phyloP scores from a whole-genome alignment of 2,888 invertebrate species.

The Ernsta delagoae region DNA sequence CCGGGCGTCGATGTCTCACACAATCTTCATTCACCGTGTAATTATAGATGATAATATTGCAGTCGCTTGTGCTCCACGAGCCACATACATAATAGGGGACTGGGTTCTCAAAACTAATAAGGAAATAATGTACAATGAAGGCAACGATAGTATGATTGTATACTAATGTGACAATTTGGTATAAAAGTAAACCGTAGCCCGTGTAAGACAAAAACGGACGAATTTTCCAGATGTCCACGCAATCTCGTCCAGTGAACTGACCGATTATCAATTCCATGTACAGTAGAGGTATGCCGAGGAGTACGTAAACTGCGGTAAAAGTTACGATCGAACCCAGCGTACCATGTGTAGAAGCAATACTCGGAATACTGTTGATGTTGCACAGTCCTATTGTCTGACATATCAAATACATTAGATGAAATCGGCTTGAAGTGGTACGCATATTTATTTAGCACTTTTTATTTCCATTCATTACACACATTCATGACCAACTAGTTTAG shows the following conservation, averaged over 20 bases:
- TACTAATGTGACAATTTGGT: slow-evolving; percentile 57
- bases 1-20: slow-evolving; percentile 46
- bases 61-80: slow-evolving; percentile 55
- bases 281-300: slow-evolving; percentile 66
- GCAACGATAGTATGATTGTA: slow-evolving; percentile 58
- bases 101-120: slow-evolving; percentile 70
- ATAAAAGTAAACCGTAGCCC: slow-evolving; percentile 61
- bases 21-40: slow-evolving; percentile 68
- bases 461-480: too few relatives aligned
- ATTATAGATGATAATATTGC: slow-evolving; percentile 59
- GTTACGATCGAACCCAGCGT: slow-evolving; percentile 55
- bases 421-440: slow-evolving; percentile 38
- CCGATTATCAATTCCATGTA: slow-evolving; percentile 72
- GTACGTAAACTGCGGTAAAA: slow-evolving; percentile 49
- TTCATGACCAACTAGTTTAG: neutral
- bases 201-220: slow-evolving; percentile 65
- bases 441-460: neutral
- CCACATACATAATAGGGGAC: slow-evolving; percentile 68
- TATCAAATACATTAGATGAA: slow-evolving; percentile 54
- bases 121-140: slow-evolving; percentile 67
- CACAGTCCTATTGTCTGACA: slow-evolving; percentile 56
- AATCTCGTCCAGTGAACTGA: slow-evolving; percentile 72
- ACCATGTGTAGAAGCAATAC: slow-evolving; percentile 53
- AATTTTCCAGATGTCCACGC: slow-evolving; percentile 65
- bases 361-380: slow-evolving; percentile 53